Percentiles rank a stretch among this genome's conserved stretches.
Evolutionary conservation across 2,113 vertebrate species (phyloP).

Genomic region (Perognathus longimembris): DNA sequence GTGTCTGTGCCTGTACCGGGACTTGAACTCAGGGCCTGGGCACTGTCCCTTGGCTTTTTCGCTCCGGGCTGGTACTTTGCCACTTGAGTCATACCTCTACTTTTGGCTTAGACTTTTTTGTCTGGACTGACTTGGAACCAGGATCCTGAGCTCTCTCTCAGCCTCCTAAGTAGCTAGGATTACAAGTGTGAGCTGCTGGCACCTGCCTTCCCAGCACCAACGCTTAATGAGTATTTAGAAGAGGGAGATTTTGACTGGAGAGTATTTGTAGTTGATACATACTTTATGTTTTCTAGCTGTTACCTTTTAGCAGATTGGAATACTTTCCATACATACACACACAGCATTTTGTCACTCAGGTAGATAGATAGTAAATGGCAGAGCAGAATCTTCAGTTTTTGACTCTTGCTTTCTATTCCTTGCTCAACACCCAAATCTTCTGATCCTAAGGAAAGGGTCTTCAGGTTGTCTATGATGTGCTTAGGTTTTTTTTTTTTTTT

Average conservation of each 20-base stretch:
- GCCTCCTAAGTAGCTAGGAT: too few relatives aligned
- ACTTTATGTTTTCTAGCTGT: not conserved
- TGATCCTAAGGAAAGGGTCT: not conserved
- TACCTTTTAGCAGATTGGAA: not conserved
- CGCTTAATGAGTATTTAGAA: slow-evolving; percentile 18
- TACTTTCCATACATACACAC: not conserved
- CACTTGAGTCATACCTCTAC: too few relatives aligned
- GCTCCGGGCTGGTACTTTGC: too few relatives aligned
- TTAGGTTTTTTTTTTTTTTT: too few relatives aligned
- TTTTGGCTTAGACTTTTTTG: too few relatives aligned
- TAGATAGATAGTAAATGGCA: not conserved
- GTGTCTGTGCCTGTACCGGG: too few relatives aligned
- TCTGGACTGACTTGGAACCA: too few relatives aligned
- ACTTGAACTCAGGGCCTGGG: too few relatives aligned
- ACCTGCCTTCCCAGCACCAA: not conserved
- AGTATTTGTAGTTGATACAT: not conserved
- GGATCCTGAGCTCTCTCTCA: too few relatives aligned
- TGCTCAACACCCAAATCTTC: not conserved
- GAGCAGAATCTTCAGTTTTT: not conserved
- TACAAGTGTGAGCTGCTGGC: too few relatives aligned
- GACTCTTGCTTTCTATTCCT: not conserved
- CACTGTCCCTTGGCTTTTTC: too few relatives aligned
- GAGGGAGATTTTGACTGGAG: slow-evolving; percentile 13
- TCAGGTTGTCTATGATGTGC: not conserved
- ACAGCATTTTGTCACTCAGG: too few relatives aligned